phyloP scores from a whole-genome alignment of 2,113 vertebrate species.

The Stigmatopora argus region DNA sequence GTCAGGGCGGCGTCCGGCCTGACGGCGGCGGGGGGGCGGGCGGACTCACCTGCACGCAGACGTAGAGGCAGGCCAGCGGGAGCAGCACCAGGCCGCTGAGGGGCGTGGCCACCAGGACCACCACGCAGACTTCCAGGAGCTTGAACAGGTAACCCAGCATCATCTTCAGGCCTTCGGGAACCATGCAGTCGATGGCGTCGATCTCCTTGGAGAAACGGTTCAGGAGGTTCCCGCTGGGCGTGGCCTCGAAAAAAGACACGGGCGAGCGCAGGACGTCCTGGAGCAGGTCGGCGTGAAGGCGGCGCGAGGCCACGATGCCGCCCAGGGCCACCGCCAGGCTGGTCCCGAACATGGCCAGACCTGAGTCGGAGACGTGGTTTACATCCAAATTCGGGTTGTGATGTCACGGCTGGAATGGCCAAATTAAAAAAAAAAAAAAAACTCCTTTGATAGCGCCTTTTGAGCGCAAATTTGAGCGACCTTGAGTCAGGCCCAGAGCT shows the following conservation, averaged over 20 bases:
- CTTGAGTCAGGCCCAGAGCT: conserved; percentile 82
- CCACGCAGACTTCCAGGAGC: conserved; percentile 77
- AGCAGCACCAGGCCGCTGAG: conserved; percentile 81
- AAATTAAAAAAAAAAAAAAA: too few relatives aligned
- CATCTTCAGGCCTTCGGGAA: conserved; percentile 92
- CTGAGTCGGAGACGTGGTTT: conserved; percentile 26
- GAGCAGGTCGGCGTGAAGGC: conserved; percentile 82
- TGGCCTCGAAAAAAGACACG: conserved; percentile 92
- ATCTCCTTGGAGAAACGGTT: conserved; percentile 95
- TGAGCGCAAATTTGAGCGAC: conserved; percentile 48
- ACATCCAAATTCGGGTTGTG: too few relatives aligned
- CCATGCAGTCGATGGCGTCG: conserved; percentile 87
- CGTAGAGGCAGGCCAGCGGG: conserved; percentile 84
- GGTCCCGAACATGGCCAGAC: conserved; percentile 82
- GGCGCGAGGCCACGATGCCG: conserved; percentile 84
- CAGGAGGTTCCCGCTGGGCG: conserved; percentile 92
- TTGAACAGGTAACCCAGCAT: conserved; percentile 90
- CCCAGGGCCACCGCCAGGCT: conserved; percentile 84
- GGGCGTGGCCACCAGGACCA: conserved; percentile 87
- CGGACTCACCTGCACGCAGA: conserved; percentile 89
- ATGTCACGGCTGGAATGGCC: too few relatives aligned
- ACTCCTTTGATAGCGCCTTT: too few relatives aligned
- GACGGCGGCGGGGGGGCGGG: too few relatives aligned
- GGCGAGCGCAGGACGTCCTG: conserved; percentile 83
- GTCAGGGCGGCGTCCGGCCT: neutral